phyloP scores from a whole-genome alignment of 1,140 invertebrate species.

The Teleogryllus occipitalis region DNA sequence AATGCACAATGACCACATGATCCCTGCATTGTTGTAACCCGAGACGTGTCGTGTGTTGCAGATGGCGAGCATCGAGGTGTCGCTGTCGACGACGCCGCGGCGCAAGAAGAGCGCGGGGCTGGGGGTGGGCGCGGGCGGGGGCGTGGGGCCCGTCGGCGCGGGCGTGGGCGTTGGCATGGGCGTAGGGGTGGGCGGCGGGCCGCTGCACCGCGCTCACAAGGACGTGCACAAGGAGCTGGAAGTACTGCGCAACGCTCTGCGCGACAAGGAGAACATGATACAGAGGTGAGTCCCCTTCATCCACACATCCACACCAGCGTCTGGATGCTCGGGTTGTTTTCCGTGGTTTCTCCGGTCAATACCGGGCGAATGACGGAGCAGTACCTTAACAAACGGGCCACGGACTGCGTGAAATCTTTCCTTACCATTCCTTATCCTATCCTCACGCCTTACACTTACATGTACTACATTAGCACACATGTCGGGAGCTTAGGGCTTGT shows the following conservation, averaged over 20 bases:
- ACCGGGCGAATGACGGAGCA: too few species aligned
- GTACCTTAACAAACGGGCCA: too few species aligned
- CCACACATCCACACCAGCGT: too few species aligned
- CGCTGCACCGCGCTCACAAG: slow-evolving; percentile 22
- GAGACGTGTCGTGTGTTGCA: slow-evolving; percentile 33
- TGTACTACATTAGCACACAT: too few species aligned
- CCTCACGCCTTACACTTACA: too few species aligned
- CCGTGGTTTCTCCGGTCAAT: too few species aligned
- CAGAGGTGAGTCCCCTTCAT: slow-evolving; percentile 44
- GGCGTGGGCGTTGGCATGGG: slow-evolving; percentile 17
- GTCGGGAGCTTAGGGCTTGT: too few species aligned
- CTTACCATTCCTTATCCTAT: too few species aligned
- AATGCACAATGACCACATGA: too few species aligned
- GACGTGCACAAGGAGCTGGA: slow-evolving; percentile 54
- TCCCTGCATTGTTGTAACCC: too few species aligned
- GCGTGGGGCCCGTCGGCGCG: slow-evolving; percentile 24
- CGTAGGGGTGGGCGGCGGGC: slow-evolving; percentile 17
- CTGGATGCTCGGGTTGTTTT: too few species aligned
- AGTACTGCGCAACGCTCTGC: slow-evolving; percentile 56
- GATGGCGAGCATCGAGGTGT: slow-evolving; percentile 82
- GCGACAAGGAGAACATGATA: slow-evolving; percentile 74
- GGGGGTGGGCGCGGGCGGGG: slow-evolving; percentile 44
- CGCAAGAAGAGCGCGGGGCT: slow-evolving; percentile 45
- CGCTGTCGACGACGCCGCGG: slow-evolving; percentile 53
- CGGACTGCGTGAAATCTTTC: too few species aligned